Evolutionary conservation across 2,113 vertebrate species (phyloP), one percentile per base, ranked within the genome.

Genomic region (Anguilla rostrata): DNA sequence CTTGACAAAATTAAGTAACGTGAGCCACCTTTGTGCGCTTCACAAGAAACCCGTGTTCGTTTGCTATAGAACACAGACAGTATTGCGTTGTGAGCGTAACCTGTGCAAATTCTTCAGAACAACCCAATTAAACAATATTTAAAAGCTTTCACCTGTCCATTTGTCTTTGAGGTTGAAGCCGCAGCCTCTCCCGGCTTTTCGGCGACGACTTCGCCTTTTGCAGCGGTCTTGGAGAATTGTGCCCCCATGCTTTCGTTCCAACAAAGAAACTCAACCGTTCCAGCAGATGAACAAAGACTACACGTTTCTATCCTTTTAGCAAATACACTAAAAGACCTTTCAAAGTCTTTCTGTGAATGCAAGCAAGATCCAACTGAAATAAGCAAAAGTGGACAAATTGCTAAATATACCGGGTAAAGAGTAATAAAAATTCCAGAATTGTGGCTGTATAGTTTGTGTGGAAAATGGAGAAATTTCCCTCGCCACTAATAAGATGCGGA

Each of bases 401-500:
- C 85, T 87, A 94, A 93, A 90, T 91, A 91, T 66, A 79, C 82
- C 66, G 80, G 39, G 86, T 95, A 93, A 94, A 91, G 94, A 92
- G 93, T 94, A 95, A 93, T 34, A 93, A 93, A 94, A 92, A 93
- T 94, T 93, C 94, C 93, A 94, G 95, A 95, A 96, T 98, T 96
- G 96, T 95, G 94, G 94, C 93, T 94, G 94, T 82, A 56, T 82
- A 95, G 94, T 95, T 94, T 95, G 95, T 94, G 95, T 84, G 94
- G 93, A 96, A 98, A 97, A 97, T 97, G 97, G 97, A 97, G 97
- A 97, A 98, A 98, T 98, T 96, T 97, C 97, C 97, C 96, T 96
- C 95, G 95, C 97, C 96, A 96, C 96, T 98, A 99, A 99, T 99
- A 98, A 99, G 97, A 99, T 98, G 97, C 98, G 95, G 95, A 96